Conservation (phyloP, 2,113 vertebrate species). For the Hyaena hyaena region DNA sequence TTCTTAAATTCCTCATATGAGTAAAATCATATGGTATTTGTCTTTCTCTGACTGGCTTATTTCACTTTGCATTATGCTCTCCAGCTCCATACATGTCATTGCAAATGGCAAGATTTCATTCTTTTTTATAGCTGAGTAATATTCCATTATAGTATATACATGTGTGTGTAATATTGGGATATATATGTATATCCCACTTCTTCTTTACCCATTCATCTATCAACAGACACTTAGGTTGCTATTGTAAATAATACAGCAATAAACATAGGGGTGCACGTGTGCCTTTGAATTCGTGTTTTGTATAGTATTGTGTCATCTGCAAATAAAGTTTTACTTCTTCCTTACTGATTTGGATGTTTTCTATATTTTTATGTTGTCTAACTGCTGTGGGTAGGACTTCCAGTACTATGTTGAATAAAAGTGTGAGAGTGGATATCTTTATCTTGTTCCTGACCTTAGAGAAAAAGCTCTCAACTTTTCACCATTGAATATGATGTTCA, state of each 20-base stretch:
- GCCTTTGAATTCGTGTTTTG: background rate
- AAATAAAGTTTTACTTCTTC: background rate
- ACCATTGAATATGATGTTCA: background rate
- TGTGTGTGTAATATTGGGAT: too few species aligned
- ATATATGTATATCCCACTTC: background rate
- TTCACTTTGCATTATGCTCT: background rate
- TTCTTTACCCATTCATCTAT: background rate
- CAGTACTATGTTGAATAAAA: background rate
- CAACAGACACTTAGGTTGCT: background rate
- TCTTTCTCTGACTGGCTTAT: background rate
- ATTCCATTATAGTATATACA: background rate
- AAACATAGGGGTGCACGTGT: background rate
- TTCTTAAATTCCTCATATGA: background rate
- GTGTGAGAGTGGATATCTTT: background rate
- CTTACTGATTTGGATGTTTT: background rate
- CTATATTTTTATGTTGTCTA: background rate
- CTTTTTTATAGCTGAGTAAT: background rate
- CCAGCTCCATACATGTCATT: background rate
- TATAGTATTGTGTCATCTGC: background rate
- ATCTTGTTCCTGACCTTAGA: background rate
- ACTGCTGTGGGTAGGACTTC: background rate
- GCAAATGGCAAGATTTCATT: background rate
- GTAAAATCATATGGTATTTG: background rate
- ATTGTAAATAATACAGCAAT: background rate
- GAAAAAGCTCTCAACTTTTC: background rate